Percentiles rank a stretch among this genome's conserved stretches.
These are phyloP conservation scores for Diabrotica balteata DNA, from an alignment of 2,888 invertebrate species.

Conservation along the genomic window DNA sequence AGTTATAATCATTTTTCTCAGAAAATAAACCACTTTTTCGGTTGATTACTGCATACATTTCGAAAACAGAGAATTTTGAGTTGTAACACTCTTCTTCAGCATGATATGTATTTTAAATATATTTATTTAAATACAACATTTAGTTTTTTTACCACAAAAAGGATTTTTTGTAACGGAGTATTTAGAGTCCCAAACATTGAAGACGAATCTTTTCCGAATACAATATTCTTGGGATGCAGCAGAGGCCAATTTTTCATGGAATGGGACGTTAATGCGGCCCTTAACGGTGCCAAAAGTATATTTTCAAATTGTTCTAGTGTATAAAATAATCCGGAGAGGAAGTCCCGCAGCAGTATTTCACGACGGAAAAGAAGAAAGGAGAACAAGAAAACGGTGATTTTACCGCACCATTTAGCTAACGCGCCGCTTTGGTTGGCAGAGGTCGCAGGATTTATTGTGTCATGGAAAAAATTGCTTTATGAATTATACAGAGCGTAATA, in stretches of 20 bases:
- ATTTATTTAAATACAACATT: too few relatives aligned
- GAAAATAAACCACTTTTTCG: too few relatives aligned
- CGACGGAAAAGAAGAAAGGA: constrained; percentile 34
- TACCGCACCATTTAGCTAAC: constrained; percentile 43
- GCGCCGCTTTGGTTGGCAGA: constrained; percentile 30
- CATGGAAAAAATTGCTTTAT: constrained; percentile 8
- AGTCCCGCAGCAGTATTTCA: constrained; percentile 42
- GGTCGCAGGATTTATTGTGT: constrained; percentile 27
- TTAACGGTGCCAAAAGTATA: constrained; percentile 41
- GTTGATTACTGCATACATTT: too few relatives aligned
- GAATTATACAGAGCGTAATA: constrained; percentile 14
- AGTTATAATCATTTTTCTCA: too few relatives aligned
- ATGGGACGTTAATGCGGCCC: constrained; percentile 33
- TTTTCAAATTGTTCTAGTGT: constrained; percentile 44
- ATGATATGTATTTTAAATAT: too few relatives aligned
- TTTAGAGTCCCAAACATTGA: too few relatives aligned
- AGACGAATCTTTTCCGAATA: neutral
- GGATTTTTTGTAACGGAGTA: too few relatives aligned
- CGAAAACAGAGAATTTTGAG: too few relatives aligned
- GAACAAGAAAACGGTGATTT: constrained; percentile 29
- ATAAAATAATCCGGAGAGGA: constrained; percentile 38
- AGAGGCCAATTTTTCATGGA: constrained; percentile 28
- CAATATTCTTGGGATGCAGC: neutral
- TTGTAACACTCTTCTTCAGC: too few relatives aligned
- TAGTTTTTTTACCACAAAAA: too few relatives aligned